phyloP scores from a whole-genome alignment of 2,888 invertebrate genomes.

The Rutpela maculata region DNA sequence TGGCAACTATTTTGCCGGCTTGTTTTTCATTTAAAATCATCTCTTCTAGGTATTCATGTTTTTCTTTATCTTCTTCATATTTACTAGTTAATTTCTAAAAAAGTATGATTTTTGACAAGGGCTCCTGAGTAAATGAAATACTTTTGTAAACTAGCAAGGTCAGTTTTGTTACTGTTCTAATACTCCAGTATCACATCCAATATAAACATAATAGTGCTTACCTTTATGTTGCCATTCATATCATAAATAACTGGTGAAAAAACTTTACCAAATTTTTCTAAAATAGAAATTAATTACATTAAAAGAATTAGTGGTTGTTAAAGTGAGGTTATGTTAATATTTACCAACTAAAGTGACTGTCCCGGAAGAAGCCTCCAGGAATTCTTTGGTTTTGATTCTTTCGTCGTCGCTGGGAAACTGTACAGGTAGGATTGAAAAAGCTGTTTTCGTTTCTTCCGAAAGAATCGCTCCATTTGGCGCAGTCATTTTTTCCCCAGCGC shows the following conservation, averaged over 20 bases:
- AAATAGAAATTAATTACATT: slow-evolving; percentile 61
- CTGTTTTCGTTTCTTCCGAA: slow-evolving; percentile 42
- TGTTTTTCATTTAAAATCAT: slow-evolving; percentile 80
- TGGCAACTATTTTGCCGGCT: slow-evolving; percentile 75
- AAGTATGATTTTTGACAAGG: background rate
- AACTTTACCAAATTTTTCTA: slow-evolving; percentile 84
- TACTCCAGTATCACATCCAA: background rate
- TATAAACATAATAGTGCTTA: slow-evolving; percentile 70
- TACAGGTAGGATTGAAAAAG: slow-evolving; percentile 48
- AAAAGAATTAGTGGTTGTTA: slow-evolving; percentile 25
- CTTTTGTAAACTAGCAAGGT: background rate
- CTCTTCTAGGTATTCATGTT: slow-evolving; percentile 80
- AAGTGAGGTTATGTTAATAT: slow-evolving; percentile 44
- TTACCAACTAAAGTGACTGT: slow-evolving; percentile 61
- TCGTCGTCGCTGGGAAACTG: slow-evolving; percentile 54
- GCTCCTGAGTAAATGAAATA: background rate
- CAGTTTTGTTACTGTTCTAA: background rate
- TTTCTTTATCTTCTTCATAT: slow-evolving; percentile 76
- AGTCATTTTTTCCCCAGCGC: slow-evolving; percentile 22
- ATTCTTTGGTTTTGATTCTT: slow-evolving; percentile 61
- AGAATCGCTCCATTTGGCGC: slow-evolving; percentile 29
- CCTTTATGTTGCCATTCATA: slow-evolving; percentile 86
- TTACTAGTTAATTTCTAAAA: slow-evolving; percentile 79
- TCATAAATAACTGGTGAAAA: slow-evolving; percentile 86
- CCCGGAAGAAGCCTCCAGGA: slow-evolving; percentile 61